A percentile compares a stretch with the other conserved stretches of the same genome.
phyloP scores from a whole-genome alignment of 2,797 vertebrate genomes.

The Alexandromys oeconomus region DNA sequence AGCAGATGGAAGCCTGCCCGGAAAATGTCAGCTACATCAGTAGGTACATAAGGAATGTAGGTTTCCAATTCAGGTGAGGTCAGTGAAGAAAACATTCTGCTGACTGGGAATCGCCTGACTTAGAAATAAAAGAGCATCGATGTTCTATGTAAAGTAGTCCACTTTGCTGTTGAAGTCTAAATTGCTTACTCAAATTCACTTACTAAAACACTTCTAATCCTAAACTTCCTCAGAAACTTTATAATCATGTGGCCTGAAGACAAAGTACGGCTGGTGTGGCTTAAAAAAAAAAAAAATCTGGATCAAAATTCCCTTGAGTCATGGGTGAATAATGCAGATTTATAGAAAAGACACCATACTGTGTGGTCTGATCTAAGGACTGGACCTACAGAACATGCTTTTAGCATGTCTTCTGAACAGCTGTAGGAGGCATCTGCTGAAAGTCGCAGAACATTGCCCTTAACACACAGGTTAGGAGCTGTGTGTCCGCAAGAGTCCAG shows the following conservation, averaged over 20 bases:
- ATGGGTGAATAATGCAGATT: background rate
- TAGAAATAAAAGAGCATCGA: slow-evolving; percentile 11
- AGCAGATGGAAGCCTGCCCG: background rate
- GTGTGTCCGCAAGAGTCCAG: background rate
- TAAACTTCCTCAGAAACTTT: background rate
- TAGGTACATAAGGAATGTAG: background rate
- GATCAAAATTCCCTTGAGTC: background rate
- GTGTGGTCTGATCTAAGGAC: background rate
- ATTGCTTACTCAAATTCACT: background rate
- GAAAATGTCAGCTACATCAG: background rate
- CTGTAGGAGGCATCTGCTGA: background rate
- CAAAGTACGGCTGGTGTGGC: background rate
- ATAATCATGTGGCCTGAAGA: background rate
- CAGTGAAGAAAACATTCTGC: background rate
- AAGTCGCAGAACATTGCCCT: background rate
- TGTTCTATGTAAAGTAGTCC: background rate
- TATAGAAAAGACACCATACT: background rate
- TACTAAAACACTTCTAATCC: background rate
- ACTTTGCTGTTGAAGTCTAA: background rate
- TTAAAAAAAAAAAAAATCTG: background rate
- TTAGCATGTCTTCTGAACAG: background rate
- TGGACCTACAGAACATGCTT: background rate
- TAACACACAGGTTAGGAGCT: background rate
- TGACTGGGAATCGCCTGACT: background rate
- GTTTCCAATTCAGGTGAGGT: background rate